Base-by-base conservation (phyloP, 2,888 invertebrate genomes). In the Epirrhoe tristata region DNA sequence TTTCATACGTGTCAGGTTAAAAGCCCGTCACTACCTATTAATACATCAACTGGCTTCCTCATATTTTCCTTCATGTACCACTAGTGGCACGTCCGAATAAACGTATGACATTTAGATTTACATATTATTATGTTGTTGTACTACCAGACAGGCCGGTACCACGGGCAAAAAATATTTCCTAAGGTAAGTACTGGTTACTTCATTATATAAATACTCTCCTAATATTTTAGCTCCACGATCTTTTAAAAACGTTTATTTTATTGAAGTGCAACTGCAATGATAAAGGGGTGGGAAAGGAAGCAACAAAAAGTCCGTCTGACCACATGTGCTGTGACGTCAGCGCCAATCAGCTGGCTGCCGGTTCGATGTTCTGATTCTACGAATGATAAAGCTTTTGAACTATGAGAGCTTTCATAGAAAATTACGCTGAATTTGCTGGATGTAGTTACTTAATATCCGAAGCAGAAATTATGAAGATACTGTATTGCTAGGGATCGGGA, bases 321-420 rank as follows among this genome's bases (percentile, higher is more conserved):
- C 89, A 88, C 85, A 88, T 89, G 89, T 86, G 84, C 59, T 65
- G 58, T 89, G 88, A 89, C 86, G 89, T 89, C 88, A 88, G 72
- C 68, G 75, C 77, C 16, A 71, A 74, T 69, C 79, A 83, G 82
- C 87, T 86, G 88, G 88, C 86, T 87, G 87, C 73, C 66, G 66
- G n/a, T 62, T 66, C 58, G 43, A 54, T 58, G 63, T 63, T 53
- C 60, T 24, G 50, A 52, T 58, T 56, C 67, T 64, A 58, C 46
- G 53, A 66, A 64, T 48, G 54, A 62, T 58, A 58, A 46, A 10
- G 50, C 32, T 50, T 10, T n/a, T 36, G 16, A 51, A 39, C 48
- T 59, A 53, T 57, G 56, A 53, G 32, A 17, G 56, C 56, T 56
- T 65, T 50, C n/a, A 61, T 65, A 17, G 48, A 48, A 48, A 16